Base-by-base conservation (phyloP, 2,797 vertebrate species). In the Euthynnus affinis region DNA sequence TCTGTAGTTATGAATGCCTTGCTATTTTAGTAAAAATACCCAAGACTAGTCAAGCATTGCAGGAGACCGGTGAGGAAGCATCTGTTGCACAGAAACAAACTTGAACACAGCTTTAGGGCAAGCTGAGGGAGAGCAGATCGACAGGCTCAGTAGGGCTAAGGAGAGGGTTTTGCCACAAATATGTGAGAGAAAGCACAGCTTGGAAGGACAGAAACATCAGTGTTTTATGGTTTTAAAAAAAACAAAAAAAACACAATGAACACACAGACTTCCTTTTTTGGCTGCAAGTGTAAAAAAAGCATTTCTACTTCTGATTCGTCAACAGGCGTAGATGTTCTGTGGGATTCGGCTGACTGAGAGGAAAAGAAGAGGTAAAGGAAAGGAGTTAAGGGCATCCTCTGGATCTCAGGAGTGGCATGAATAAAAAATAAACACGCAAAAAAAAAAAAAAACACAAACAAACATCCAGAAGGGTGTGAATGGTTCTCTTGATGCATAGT, bases 381-480 rank as follows among this genome's bases (percentile, higher is more conserved):
- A 76, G 65, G 46, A 51, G 68, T 67, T 67, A 60, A 87, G 59
- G 72, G 63, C 65, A 88, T 87, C 65, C 22, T 84, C 69, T 78
- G 65, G 53, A 83, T 88, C 74, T 65, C 51, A 75, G 46, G 48
- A 71, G 59, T 58, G 81, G 85, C 87, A 75, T 81, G 67, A 81
- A 82, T 85, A 64, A 46, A 81, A 89, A 90, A 80, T 40, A 85
- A 69, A 68, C 42, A 82, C 32, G 13, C n/a, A n/a, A 73, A 73
- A 78, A 86, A 83, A 75, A 71, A 78, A 87, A 83, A 64, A 15
- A 76, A 85, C 29, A 83, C 69, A 91, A 92, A 92, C 78, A 94
- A 93, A 90, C 82, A 93, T 44, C 34, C 63, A 73, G 55, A 66
- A 58, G 34, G 37, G 83, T 79, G 86, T 93, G 88, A 93, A 93